These are phyloP conservation scores for Dasypus novemcinctus DNA, from an alignment of 2,113 vertebrate species.

Conservation along the genomic window DNA sequence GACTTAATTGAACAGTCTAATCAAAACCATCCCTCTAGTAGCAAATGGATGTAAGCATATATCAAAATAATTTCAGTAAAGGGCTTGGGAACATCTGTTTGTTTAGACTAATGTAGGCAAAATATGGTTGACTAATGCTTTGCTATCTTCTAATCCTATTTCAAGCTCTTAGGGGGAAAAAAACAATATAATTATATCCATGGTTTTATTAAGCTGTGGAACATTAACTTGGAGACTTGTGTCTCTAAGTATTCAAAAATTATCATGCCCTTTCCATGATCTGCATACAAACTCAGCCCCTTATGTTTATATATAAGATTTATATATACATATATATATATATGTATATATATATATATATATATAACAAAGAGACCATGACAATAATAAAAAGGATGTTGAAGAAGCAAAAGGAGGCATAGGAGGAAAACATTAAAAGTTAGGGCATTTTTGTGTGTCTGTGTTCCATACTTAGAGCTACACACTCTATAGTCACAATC, in stretches of 20 bases:
- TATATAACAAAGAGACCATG: neutral
- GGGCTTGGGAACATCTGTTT: slow-evolving; percentile 35
- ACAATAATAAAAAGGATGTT: neutral
- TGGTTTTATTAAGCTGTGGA: slow-evolving; percentile 39
- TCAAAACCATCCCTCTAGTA: slow-evolving; percentile 19
- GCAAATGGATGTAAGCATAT: neutral
- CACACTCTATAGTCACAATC: neutral
- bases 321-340: too few relatives aligned
- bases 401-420: neutral
- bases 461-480: neutral
- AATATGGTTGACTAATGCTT: slow-evolving; percentile 42
- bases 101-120: slow-evolving; percentile 48
- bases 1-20: neutral
- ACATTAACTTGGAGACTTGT: neutral
- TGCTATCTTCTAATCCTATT: slow-evolving; percentile 47
- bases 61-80: slow-evolving; percentile 53
- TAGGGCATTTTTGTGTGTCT: neutral
- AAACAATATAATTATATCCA: slow-evolving; percentile 31
- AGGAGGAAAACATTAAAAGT: neutral
- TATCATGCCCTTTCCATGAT: neutral
- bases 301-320: neutral
- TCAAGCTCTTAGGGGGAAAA: neutral
- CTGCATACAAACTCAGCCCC: neutral
- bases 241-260: slow-evolving; percentile 35
- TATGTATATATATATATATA: neutral